A percentile compares a stretch with the other conserved stretches of the same genome.
Evolutionary conservation across 2,888 invertebrate species (phyloP).

Genomic region (Drosophila mimica): DNA sequence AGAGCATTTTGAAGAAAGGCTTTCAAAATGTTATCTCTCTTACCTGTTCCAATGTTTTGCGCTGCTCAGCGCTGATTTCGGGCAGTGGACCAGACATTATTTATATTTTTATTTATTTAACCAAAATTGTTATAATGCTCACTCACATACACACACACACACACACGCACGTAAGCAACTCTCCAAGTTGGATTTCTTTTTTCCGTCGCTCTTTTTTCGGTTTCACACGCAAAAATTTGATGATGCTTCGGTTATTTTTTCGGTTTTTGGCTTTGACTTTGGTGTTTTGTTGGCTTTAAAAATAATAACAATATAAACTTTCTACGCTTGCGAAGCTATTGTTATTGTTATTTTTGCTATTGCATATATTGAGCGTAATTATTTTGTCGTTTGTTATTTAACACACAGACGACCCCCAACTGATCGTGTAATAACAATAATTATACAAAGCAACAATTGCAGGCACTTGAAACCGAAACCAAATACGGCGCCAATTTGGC

Average conservation of each 20-base stretch:
- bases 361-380: constrained; percentile 65
- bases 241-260: constrained; percentile 28
- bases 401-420: constrained; percentile 17
- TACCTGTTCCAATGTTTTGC: constrained; percentile 67
- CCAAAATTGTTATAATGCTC: constrained; percentile 40
- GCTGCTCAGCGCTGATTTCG: constrained; percentile 70
- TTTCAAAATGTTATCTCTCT: constrained; percentile 26
- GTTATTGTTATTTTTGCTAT: constrained; percentile 27
- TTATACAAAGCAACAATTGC: constrained; percentile 30
- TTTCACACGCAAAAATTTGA: constrained; percentile 40
- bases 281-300: constrained; percentile 40
- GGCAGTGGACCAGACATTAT: constrained; percentile 72
- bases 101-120: constrained; percentile 41
- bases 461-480: constrained; percentile 15
- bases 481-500: constrained; percentile 21
- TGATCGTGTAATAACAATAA: constrained; percentile 56
- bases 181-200: constrained; percentile 58
- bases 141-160: constrained; percentile 21
- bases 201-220: constrained; percentile 23
- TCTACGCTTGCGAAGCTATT: constrained; percentile 68
- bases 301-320: constrained; percentile 73
- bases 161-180: not conserved
- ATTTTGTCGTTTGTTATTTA: constrained; percentile 57
- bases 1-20: no score
- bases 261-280: constrained; percentile 56